Conservation (phyloP, 1,140 invertebrate genomes). For the Probaryconus sp. region DNA sequence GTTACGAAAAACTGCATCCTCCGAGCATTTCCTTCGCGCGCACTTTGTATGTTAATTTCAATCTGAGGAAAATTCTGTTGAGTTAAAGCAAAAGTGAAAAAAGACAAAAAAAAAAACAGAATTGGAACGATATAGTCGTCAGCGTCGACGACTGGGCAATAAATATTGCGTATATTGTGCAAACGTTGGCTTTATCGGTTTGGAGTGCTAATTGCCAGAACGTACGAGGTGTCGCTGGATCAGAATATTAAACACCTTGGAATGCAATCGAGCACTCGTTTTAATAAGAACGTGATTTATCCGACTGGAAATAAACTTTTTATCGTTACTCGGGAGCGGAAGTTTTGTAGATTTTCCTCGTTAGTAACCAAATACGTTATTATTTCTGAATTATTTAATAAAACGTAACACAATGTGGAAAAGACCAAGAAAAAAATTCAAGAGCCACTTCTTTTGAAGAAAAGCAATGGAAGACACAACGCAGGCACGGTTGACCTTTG, state of each 20-base stretch:
- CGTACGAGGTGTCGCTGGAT: slow-evolving; percentile 42
- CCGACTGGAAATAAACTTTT: slow-evolving; percentile 30
- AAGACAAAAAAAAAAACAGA: no score
- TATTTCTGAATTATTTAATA: no score
- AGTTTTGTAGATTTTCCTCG: no score
- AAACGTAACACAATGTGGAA: no score
- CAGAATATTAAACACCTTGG: slow-evolving; percentile 36
- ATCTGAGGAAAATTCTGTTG: slow-evolving; percentile 30
- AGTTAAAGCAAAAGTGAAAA: no score
- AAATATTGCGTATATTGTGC: slow-evolving; percentile 20
- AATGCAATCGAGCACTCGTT: slow-evolving; percentile 47
- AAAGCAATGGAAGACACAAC: no score
- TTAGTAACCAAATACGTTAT: no score
- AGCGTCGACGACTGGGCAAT: slow-evolving; percentile 11
- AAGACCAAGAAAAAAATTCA: slow-evolving; percentile 13
- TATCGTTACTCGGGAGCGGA: no score
- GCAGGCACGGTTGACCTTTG: slow-evolving; percentile 11
- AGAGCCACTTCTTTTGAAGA: no score
- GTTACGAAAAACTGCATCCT: slow-evolving; percentile 45
- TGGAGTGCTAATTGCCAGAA: slow-evolving; percentile 40
- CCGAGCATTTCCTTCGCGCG: slow-evolving; percentile 36
- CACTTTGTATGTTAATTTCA: slow-evolving; percentile 49
- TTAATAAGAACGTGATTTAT: slow-evolving; percentile 54
- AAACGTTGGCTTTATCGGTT: slow-evolving; percentile 37
- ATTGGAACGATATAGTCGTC: slow-evolving; percentile 44